These are phyloP conservation scores for Drosophila gaucha DNA, from an alignment of 2,888 invertebrate species.

Conservation along the genomic window DNA sequence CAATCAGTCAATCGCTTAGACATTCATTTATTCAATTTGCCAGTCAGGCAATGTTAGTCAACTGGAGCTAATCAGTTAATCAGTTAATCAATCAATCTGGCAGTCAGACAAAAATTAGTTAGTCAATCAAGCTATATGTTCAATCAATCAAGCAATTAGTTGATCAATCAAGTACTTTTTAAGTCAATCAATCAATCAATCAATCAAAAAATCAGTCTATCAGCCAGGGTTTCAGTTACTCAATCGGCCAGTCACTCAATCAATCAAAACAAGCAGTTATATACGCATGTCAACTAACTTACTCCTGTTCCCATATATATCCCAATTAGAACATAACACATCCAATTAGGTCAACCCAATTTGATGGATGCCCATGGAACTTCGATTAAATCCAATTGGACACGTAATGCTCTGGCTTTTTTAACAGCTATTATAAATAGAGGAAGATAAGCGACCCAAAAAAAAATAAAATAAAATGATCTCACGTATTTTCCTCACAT, in stretches of 20 bases:
- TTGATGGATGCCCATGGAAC: not conserved
- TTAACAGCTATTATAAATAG: constrained; percentile 7
- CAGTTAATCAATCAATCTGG: not conserved
- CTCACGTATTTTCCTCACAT: constrained; percentile 12
- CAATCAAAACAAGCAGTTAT: not conserved
- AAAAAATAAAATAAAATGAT: constrained; percentile 5
- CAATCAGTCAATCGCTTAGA: not conserved
- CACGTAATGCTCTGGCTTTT: constrained; percentile 1
- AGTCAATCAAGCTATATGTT: too few relatives aligned
- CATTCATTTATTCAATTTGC: not conserved
- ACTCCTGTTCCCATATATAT: not conserved
- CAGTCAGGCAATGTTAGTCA: not conserved
- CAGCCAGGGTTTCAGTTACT: not conserved
- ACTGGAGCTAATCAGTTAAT: not conserved
- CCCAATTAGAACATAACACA: not conserved
- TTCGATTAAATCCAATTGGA: constrained; percentile 2
- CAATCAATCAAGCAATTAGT: too few relatives aligned
- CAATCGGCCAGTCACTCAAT: not conserved
- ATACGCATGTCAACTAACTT: not conserved
- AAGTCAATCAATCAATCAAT: not conserved
- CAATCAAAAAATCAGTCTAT: not conserved
- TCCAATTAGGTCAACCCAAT: not conserved
- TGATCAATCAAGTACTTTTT: too few relatives aligned
- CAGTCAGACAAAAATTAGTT: too few relatives aligned
- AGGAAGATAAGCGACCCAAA: constrained; percentile 26